Percentiles rank a stretch among this genome's conserved stretches.
Evolutionary conservation across 2,888 invertebrate species (phyloP).

Genomic region (Herminia tarsipennalis): DNA sequence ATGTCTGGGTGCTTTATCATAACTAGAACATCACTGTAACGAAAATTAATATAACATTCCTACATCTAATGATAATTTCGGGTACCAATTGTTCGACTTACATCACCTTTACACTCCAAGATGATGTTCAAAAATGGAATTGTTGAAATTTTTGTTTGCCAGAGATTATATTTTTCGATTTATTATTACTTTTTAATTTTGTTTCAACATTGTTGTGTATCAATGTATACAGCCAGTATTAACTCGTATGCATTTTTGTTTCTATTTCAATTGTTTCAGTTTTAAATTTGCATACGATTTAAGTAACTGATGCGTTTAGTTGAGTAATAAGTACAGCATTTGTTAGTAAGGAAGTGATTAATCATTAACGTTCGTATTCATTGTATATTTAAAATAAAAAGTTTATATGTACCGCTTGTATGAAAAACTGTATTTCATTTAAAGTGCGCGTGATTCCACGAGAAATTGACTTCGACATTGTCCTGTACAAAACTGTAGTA

Average conservation of each 20-base stretch:
- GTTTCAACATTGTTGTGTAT: constrained; percentile 66
- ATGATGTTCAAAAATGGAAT: constrained; percentile 62
- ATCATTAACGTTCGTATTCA: constrained; percentile 51
- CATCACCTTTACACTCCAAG: constrained; percentile 14
- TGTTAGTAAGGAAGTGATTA: constrained; percentile 58
- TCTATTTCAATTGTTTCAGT: constrained; percentile 22
- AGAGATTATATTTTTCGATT: constrained; percentile 84
- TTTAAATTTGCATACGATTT: constrained; percentile 33
- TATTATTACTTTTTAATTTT: constrained; percentile 70
- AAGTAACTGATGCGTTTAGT: constrained; percentile 36
- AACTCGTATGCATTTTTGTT: constrained; percentile 27
- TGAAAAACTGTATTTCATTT: constrained; percentile 37
- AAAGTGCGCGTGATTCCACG: too few species aligned
- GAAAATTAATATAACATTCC: constrained; percentile 72
- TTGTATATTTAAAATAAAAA: constrained; percentile 45
- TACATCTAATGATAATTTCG: constrained; percentile 58
- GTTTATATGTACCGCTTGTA: constrained; percentile 37
- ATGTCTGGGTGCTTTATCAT: constrained; percentile 69
- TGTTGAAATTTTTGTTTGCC: constrained; percentile 76
- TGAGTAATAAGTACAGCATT: constrained; percentile 70
- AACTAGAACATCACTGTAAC: constrained; percentile 53
- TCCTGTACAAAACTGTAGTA: constrained; percentile 28
- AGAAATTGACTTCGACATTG: constrained; percentile 27
- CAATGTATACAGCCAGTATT: constrained; percentile 31
- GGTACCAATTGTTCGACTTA: constrained; percentile 55